phyloP scores from a whole-genome alignment of 2,113 vertebrate species.

The Elaphurus davidianus region DNA sequence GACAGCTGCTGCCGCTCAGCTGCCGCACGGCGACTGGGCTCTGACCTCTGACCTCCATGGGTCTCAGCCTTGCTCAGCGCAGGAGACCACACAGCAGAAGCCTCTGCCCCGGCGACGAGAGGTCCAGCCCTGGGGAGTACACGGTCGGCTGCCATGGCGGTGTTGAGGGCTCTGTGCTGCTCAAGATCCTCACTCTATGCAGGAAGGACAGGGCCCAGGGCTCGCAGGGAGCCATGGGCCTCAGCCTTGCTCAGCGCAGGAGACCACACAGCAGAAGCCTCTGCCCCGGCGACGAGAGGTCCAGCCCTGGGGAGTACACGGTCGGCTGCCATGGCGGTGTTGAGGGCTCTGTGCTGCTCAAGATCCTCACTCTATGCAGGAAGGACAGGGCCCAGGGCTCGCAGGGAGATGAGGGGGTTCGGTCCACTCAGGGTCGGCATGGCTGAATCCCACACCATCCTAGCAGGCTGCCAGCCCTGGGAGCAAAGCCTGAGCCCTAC shows the following conservation, averaged over 20 bases:
- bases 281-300: accelerated
- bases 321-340: accelerated
- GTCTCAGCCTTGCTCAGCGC: not conserved
- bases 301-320: accelerated
- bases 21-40: not conserved
- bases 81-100: accelerated
- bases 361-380: not conserved
- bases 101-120: accelerated
- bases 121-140: accelerated
- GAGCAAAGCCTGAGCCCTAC: not conserved
- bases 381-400: not conserved
- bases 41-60: not conserved
- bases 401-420: accelerated
- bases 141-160: accelerated
- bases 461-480: accelerated
- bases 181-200: accelerated
- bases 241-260: not conserved
- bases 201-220: not conserved
- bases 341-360: not conserved
- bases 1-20: accelerated
- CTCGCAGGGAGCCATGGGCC: not conserved
- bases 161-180: not conserved
- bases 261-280: not conserved
- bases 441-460: accelerated
- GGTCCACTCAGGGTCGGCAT: accelerated